A percentile compares a stretch with the other conserved stretches of the same genome.
Evolutionary conservation across 2,888 invertebrate genomes (phyloP).

Genomic region (Eristalinus aeneus): DNA sequence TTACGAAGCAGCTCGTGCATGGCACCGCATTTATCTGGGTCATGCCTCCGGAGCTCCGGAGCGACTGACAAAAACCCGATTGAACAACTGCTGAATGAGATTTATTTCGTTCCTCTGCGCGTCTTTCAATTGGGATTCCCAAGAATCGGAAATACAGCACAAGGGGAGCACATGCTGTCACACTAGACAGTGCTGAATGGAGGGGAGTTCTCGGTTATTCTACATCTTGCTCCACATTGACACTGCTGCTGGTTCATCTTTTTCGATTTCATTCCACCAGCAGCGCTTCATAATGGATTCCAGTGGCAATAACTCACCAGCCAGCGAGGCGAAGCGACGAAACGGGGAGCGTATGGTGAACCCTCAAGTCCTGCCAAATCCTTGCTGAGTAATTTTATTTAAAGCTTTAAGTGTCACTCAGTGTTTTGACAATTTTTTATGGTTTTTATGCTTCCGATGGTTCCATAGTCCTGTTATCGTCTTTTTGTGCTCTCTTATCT

Average conservation of each 20-base stretch:
- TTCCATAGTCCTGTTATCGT: background rate
- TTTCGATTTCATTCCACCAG: slow-evolving; percentile 35
- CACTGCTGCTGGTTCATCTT: slow-evolving; percentile 24
- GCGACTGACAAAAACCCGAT: background rate
- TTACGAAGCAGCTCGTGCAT: background rate
- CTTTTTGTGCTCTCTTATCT: background rate
- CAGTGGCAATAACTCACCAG: background rate
- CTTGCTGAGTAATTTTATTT: slow-evolving; percentile 43
- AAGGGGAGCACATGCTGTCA: background rate
- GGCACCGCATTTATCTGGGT: background rate
- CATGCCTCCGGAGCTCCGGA: background rate
- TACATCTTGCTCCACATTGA: background rate
- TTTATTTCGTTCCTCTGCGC: background rate
- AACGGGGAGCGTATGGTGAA: background rate
- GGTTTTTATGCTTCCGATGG: background rate
- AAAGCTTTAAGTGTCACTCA: slow-evolving; percentile 52
- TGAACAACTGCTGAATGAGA: background rate
- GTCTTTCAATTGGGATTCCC: background rate
- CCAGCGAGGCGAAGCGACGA: background rate
- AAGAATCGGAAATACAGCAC: background rate
- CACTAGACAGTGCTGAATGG: background rate
- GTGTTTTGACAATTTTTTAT: slow-evolving; percentile 29
- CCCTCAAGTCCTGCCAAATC: slow-evolving; percentile 15
- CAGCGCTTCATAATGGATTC: slow-evolving; percentile 12
- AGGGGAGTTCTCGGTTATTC: background rate